Evolutionary conservation across 2,888 invertebrate genomes (phyloP), one percentile per base, ranked within the genome.

Genomic region (Caenorhabditis drosophilae): DNA sequence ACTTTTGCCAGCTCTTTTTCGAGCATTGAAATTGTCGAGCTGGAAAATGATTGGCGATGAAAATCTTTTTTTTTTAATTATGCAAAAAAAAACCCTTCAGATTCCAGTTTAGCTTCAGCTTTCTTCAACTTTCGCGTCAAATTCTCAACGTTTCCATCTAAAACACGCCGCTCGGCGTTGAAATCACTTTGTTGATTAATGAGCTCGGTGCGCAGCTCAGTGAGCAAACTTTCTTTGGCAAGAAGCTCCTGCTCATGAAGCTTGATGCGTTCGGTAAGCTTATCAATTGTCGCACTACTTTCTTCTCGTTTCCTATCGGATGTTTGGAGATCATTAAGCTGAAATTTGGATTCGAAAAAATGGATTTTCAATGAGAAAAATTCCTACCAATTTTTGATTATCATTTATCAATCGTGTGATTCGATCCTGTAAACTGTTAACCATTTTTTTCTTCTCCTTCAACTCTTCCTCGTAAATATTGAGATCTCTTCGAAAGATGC

Each of bases 401-500:
- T 9, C 18, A 2, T 12, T 16, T 18, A 57, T 57, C 27, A 63
- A 11, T 11, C 16, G 4, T 3, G 44, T 22, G 12, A 44, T 41
- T 41, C 27, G 31, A 22, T 45, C 40, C 25, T 54, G 41, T 6
- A 63, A 34, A 2, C 41, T n/a, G 0, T 45, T 38, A 36, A 63
- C 51, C 20, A 52, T 16, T n/a, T 25, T 16, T 9, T 53, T 31
- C 12, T 63, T 57, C 26, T 50, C 35, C 12, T 31, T 44, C 31
- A 54, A 22, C 18, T 58, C 63, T 1, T 63, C 50, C 35, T 58
- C 58, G 16, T 58, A 18, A 18, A 54, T 46, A 11, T 15, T 26
- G 35, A 49, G 18, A 50, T 63, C 52, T 15, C 63, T 15, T 18
- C 34, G n/a, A 23, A 26, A 59, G 7, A 64, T 59, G 4, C 48